phyloP scores from a whole-genome alignment of 1,140 invertebrate genomes.

The Nilaparvata lugens region DNA sequence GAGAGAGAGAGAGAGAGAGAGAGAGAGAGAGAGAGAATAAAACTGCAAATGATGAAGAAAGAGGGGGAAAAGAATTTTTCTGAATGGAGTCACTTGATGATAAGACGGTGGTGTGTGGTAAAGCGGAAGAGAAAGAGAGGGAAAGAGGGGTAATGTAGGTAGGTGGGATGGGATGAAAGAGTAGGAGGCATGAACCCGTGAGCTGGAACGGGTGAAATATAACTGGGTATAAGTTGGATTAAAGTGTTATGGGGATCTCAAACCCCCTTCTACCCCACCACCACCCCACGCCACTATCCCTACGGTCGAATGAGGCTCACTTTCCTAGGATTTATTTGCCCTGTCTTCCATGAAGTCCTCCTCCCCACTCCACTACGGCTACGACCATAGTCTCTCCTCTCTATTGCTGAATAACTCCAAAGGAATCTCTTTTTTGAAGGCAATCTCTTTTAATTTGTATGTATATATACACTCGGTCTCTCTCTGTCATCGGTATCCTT shows the following conservation, averaged over 20 bases:
- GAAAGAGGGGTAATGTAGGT: not conserved
- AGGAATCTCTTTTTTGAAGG: not conserved
- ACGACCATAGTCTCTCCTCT: not conserved
- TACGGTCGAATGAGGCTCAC: too few species aligned
- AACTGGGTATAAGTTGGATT: constrained; percentile 5
- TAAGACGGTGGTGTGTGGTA: not conserved
- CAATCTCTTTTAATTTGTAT: constrained; percentile 2
- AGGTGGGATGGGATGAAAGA: not conserved
- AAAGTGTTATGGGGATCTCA: constrained; percentile 1
- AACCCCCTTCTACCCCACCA: not conserved
- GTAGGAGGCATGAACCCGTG: not conserved
- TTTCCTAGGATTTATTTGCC: not conserved
- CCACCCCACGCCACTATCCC: too few species aligned
- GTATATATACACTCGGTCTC: not conserved
- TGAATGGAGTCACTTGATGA: too few species aligned
- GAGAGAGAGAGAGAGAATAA: not conserved
- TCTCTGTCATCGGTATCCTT: too few species aligned
- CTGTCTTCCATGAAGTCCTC: not conserved
- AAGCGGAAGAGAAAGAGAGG: not conserved
- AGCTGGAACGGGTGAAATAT: not conserved
- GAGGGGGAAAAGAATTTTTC: too few species aligned
- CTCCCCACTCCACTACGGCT: not conserved
- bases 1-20: too few species aligned
- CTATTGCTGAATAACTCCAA: not conserved
- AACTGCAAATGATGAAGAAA: too few species aligned